These are phyloP conservation scores for Plagiodera versicolora DNA, from an alignment of 2,888 invertebrate species.

Conservation along the genomic window DNA sequence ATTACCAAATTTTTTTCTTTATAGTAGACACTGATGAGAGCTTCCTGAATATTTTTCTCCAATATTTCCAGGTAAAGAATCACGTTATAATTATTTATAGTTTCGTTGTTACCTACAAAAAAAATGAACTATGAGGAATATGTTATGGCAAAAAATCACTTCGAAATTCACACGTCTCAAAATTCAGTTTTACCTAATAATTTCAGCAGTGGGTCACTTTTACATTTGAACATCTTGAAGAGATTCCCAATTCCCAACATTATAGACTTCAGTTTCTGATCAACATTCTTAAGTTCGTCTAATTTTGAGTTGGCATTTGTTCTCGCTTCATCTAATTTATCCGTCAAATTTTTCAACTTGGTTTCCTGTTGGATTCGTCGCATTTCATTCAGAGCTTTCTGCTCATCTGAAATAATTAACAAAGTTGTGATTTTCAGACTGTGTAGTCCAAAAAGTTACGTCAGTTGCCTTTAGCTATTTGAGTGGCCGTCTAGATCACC, in stretches of 20 bases:
- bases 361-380: constrained; percentile 63
- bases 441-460: too few relatives aligned
- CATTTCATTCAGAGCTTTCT: constrained; percentile 61
- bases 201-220: constrained; percentile 70
- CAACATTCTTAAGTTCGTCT: constrained; percentile 42
- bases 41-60: constrained; percentile 72
- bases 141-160: too few relatives aligned
- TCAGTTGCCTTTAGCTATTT: too few relatives aligned
- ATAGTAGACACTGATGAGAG: constrained; percentile 61
- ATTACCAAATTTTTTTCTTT: constrained; percentile 40
- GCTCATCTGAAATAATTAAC: constrained; percentile 56
- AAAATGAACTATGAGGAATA: too few relatives aligned
- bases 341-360: constrained; percentile 60
- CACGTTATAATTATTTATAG: constrained; percentile 74
- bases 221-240: constrained; percentile 69
- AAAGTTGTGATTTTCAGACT: too few relatives aligned
- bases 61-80: constrained; percentile 80
- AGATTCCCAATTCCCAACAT: constrained; percentile 59
- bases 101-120: constrained; percentile 63
- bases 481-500: too few relatives aligned
- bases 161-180: too few relatives aligned
- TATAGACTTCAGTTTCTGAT: constrained; percentile 48
- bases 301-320: constrained; percentile 23
- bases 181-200: constrained; percentile 63
- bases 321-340: constrained; percentile 47